These are phyloP conservation scores for Plestiodon gilberti DNA, from an alignment of 2,113 vertebrate species.

Conservation along the genomic window DNA sequence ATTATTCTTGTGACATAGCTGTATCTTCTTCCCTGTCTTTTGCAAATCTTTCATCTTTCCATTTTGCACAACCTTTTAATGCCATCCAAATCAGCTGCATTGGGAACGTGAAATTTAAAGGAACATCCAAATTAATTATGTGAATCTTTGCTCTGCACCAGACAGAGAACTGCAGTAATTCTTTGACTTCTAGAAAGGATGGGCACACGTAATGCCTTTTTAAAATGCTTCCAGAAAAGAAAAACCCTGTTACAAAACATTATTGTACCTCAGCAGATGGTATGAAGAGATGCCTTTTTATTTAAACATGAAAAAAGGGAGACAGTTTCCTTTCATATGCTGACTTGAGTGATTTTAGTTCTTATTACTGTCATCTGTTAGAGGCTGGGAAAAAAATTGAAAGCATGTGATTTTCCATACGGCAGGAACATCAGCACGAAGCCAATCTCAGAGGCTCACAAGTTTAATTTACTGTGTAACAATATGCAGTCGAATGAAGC, in stretches of 20 bases:
- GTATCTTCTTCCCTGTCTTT: constrained; percentile 35
- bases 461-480: constrained; percentile 51
- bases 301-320: constrained; percentile 41
- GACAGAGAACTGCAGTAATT: constrained; percentile 45
- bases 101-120: constrained; percentile 57
- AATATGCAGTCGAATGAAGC: constrained; percentile 28
- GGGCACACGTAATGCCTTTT: constrained; percentile 52
- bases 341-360: constrained; percentile 60
- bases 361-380: constrained; percentile 63
- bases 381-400: constrained; percentile 22
- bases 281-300: constrained; percentile 28
- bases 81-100: constrained; percentile 57
- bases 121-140: constrained; percentile 51
- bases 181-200: constrained; percentile 51
- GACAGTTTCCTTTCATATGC: constrained; percentile 49
- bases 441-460: constrained; percentile 37
- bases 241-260: constrained; percentile 52
- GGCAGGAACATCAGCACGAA: constrained; percentile 49
- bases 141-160: constrained; percentile 48
- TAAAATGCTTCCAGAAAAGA: constrained; percentile 41
- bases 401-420: constrained; percentile 56
- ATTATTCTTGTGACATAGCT: constrained; percentile 47
- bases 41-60: constrained; percentile 48
- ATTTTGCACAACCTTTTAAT: constrained; percentile 41
- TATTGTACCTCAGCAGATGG: constrained; percentile 64